Conservation (phyloP, 23 tunicate genomes). For the Clavelina lepadiformis region DNA sequence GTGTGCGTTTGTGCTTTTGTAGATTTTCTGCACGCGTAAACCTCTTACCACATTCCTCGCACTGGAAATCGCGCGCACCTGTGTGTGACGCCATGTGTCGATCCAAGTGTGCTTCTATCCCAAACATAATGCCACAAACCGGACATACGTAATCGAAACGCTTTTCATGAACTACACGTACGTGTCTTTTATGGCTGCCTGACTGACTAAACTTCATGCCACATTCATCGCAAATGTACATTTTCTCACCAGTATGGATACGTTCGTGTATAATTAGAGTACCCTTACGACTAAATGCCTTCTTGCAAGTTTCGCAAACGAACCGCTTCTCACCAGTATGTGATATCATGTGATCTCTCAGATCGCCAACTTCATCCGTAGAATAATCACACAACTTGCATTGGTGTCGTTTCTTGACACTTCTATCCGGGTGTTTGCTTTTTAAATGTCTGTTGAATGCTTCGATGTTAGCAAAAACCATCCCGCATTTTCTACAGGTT, state of each 20-base stretch:
- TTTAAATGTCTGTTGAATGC: slow-evolving; percentile 6
- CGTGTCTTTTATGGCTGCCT: slow-evolving; percentile 21
- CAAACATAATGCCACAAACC: slow-evolving; percentile 44
- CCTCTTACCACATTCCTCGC: slow-evolving; percentile 32
- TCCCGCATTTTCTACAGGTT: slow-evolving; percentile 18
- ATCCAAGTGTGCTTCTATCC: background rate
- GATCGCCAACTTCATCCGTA: slow-evolving; percentile 1
- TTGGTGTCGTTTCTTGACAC: slow-evolving; percentile 21
- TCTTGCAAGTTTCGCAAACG: slow-evolving; percentile 32
- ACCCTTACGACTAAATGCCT: slow-evolving; percentile 6
- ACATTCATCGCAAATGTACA: slow-evolving; percentile 26
- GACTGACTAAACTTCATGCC: slow-evolving; percentile 40
- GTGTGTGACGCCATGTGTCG: slow-evolving; percentile 40
- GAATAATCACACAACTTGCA: slow-evolving; percentile 38
- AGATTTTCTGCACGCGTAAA: slow-evolving; percentile 17
- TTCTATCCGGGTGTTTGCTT: slow-evolving; percentile 32
- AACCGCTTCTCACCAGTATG: slow-evolving; percentile 32
- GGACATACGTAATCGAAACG: slow-evolving; percentile 20
- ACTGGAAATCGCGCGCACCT: slow-evolving; percentile 27
- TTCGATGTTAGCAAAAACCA: slow-evolving; percentile 17
- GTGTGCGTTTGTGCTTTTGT: slow-evolving; percentile 11
- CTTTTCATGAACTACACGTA: slow-evolving; percentile 41
- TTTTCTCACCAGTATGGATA: slow-evolving; percentile 25
- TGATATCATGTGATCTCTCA: slow-evolving; percentile 20
- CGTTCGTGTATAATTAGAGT: slow-evolving; percentile 32